Base-by-base conservation (phyloP, 2,113 vertebrate species). In the Urocitellus parryii region DNA sequence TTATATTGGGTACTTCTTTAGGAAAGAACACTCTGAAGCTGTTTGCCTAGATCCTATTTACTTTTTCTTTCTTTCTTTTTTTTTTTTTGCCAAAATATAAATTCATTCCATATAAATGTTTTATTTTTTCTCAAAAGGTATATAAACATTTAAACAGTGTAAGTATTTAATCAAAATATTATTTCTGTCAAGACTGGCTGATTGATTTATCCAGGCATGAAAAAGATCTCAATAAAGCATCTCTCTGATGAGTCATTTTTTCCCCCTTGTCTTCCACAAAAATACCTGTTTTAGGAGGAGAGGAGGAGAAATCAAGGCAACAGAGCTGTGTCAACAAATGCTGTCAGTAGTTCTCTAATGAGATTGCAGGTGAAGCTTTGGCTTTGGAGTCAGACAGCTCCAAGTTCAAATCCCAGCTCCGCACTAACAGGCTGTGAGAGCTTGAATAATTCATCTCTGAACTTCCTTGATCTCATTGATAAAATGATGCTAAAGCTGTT, bases 101-200 rank as follows among this genome's bases (percentile, higher is more conserved):
- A 5, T 67, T 92, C 18, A 51, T 80, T 73, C 65, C 48, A 79
- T 14, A 48, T 51, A 67, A 78, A 70, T n/a, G 2, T 5, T 82
- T 94, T 37, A 13, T 20, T 83, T 73, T 88, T 84, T 88, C 67
- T 84, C 32, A 27, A 77, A 85, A 56, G 8, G 45, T 73, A 32
- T 42, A 2, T 58, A 56, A 78, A 77, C 53, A 73, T n/a, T 14
- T 93, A 39, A 83, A 84, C 29, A 63, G 32, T 37, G 22, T 29
- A 68, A 79, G 34, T 14, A 76, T 86, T 81, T 85, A 77, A 76
- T 29, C 85, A 94, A 87, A 74, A 90, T 45, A 56, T 90, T 32
- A 39, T 16, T 77, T 89, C 42, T 56, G 20, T 42, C 58, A 76
- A 81, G 3, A 79, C 2, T 65, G 45, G 42, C 2, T 65, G 45